A percentile compares a stretch with the other conserved stretches of the same genome.
Conservation (phyloP, 2,113 vertebrate species). For the Sylvilagus bachmani region DNA sequence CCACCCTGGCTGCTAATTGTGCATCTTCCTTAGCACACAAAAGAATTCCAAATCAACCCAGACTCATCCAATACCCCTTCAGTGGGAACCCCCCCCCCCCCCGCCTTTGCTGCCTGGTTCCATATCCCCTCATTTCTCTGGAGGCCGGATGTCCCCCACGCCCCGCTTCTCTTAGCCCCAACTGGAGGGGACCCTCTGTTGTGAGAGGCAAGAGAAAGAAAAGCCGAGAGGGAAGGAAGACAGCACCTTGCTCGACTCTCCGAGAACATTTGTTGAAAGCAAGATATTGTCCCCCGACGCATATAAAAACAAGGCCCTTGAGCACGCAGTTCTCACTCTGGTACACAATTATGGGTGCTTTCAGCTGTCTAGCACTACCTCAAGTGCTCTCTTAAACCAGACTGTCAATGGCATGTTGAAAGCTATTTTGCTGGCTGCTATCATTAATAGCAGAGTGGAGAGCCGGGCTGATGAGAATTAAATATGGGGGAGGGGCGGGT, state of each 20-base stretch:
- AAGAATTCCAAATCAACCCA: not conserved
- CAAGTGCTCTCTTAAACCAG: constrained; percentile 93
- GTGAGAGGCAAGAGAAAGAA: constrained; percentile 39
- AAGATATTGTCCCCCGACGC: constrained; percentile 94
- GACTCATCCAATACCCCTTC: not conserved
- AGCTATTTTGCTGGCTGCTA: constrained; percentile 95
- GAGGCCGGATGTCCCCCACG: not conserved
- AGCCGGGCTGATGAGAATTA: constrained; percentile 94
- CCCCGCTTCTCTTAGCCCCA: not conserved
- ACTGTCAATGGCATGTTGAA: constrained; percentile 94
- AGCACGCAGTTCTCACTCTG: constrained; percentile 92
- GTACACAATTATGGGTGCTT: constrained; percentile 97
- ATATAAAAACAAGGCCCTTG: constrained; percentile 95
- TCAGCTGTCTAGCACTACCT: constrained; percentile 94
- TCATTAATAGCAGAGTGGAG: constrained; percentile 95
- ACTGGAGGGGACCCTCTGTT: not conserved
- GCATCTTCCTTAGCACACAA: not conserved
- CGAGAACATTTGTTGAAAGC: constrained; percentile 88
- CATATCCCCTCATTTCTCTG: too few species aligned
- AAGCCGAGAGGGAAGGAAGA: constrained; percentile 31
- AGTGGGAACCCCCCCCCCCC: not conserved
- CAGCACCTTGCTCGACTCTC: constrained; percentile 79
- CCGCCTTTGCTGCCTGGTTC: too few species aligned
- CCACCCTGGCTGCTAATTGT: not conserved
- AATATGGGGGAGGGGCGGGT: constrained; percentile 86